Base-by-base conservation (phyloP, 2,113 vertebrate genomes). In the Porphyrio hochstetteri region DNA sequence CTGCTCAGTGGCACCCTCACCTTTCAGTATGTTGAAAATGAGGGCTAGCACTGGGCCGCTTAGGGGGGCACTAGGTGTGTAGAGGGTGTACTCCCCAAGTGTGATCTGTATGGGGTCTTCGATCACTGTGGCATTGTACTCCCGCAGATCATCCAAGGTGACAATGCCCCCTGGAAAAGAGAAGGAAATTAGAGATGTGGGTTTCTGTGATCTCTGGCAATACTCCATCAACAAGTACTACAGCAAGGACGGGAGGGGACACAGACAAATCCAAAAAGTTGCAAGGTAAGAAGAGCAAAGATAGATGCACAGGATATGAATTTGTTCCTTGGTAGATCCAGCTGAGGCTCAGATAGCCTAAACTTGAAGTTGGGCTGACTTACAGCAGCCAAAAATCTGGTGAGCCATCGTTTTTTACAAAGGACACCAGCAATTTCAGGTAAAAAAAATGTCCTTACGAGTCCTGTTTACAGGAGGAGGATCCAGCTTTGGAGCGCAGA, bases 1-100 rank as follows among this genome's bases (percentile, higher is more conserved):
- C 33, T 25, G 52, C 46, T 86, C 72, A 29, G 35, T 14, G 33
- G 35, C 57, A 20, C 23, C 4, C 96, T 95, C 64, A 99, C 99
- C 99, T 88, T 98, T 98, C 92, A 99, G 95, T 80, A 99, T 99
- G 97, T 99, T 99, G 93, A 99, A 97, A 91, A 99, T 99, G 92
- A 99, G 98, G 6, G 97, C 97, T 48, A 99, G 98, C 86, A 99
- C 98, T 0, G 99, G 99, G 63, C 99, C 99, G 0, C 99, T 99
- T 75, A 99, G 97, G 0, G 99, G 99, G 48, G 99, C 98, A 11
- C 95, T 98, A 53, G 99, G 99, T 13, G 94, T 96, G 44, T 97
- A 98, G 94, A 99, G 97, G 50, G 88, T 98, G 61, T 97, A 98
- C 35, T 98, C 98, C 42, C 99, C 98, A 1, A 99, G 83, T 4